Base-by-base conservation (phyloP, 2,888 invertebrate species). In the Clitarchus hookeri region DNA sequence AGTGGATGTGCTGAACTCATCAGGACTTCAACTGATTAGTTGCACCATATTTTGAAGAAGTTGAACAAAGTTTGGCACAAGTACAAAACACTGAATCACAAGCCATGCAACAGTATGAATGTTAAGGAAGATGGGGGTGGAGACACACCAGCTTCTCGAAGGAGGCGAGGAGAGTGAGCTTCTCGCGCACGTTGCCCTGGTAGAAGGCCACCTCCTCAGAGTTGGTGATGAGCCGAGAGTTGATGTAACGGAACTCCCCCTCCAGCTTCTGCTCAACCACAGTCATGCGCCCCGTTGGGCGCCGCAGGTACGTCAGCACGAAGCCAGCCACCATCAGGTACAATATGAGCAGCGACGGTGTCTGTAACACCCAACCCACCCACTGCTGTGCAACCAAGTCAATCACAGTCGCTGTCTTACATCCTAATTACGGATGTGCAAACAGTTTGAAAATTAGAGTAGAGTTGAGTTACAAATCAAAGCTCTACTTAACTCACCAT, bases 171-270 rank as follows among this genome's bases (percentile, higher is more conserved):
- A 99, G 92, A 0, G 97, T 98, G 82, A 96, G 92, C 91, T 97
- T 97, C 91, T 99, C 99, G 25, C 98, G 94, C 23, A 90, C 89
- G 88, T 95, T 94, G 78, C 94, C 94, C 89, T 93, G 93, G 89
- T 94, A 94, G 90, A 94, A 94, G 4, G 94, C 94, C 84, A 88
- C 86, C 92, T 99, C 99, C 92, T 99, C 99, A 0, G 98, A 97
- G 91, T 99, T 98, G 0, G 98, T 98, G 87, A 99, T 99, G 53
- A 99, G 93, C 85, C 99, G 93, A 3, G 99, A 97, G 91, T 99
- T 98, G 54, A 99, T 98, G 90, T 98, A 99, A 91, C 99, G 94
- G 92, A 98, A 99, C 93, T 99, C 99, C 85, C 99, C 99, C 93
- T 99, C 99, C n/a, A 99, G 92, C 91, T 97, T 97, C 91, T 99